phyloP scores from a whole-genome alignment of 1,140 invertebrate species.

The Saxidomus purpurata region DNA sequence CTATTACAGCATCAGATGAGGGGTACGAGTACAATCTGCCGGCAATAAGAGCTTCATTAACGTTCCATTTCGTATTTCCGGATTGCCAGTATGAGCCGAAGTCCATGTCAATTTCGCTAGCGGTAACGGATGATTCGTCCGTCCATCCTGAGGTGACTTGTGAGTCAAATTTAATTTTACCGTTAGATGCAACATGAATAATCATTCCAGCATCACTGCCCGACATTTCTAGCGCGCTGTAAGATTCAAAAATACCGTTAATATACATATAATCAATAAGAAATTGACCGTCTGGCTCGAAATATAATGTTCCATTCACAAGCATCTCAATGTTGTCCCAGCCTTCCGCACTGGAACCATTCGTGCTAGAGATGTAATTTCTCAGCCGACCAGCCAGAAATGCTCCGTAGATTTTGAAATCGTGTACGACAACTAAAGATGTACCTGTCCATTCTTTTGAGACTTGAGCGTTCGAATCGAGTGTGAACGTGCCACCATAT shows the following conservation, averaged over 20 bases:
- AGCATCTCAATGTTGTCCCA: conserved; percentile 69
- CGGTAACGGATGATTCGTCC: conserved; percentile 54
- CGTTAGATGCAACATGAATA: conserved; percentile 55
- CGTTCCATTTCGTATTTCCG: conserved; percentile 68
- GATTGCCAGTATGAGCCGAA: conserved; percentile 58
- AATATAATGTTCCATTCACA: conserved; percentile 61
- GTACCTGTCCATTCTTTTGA: conserved; percentile 64
- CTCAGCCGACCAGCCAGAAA: conserved; percentile 68
- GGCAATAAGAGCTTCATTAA: conserved; percentile 45
- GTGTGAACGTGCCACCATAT: conserved; percentile 64
- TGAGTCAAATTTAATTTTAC: conserved; percentile 66
- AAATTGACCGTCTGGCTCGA: conserved; percentile 66
- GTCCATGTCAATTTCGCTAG: conserved; percentile 46
- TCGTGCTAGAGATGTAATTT: conserved; percentile 42
- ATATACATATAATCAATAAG: conserved; percentile 57
- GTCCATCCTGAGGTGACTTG: conserved; percentile 48
- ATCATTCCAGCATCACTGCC: conserved; percentile 13
- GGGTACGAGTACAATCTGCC: conserved; percentile 66
- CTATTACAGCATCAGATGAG: conserved; percentile 49
- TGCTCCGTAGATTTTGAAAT: conserved; percentile 69
- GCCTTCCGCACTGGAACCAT: not conserved
- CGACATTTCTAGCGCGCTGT: conserved; percentile 54
- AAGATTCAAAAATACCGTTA: conserved; percentile 67
- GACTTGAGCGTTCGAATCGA: conserved; percentile 69
- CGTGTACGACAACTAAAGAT: conserved; percentile 67